These are phyloP conservation scores for Macroglossus sobrinus DNA, from an alignment of 2,113 vertebrate genomes.

Conservation along the genomic window DNA sequence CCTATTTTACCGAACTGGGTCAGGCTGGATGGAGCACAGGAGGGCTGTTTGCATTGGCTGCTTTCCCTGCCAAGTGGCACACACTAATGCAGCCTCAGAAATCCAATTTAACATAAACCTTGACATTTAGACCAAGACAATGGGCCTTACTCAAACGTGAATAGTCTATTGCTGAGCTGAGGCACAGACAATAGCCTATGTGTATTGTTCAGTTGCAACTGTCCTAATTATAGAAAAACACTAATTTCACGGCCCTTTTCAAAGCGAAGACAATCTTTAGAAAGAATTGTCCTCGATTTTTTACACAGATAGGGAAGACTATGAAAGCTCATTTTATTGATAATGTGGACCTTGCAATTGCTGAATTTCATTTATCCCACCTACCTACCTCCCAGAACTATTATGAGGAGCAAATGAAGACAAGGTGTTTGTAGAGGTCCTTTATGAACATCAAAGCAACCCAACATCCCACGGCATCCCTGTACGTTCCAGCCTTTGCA, in stretches of 20 bases:
- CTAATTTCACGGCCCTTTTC: constrained; percentile 3
- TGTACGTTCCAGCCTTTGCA: rapidly evolving
- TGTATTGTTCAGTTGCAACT: neutral
- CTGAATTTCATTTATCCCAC: neutral
- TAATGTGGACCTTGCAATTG: neutral
- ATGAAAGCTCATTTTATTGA: neutral
- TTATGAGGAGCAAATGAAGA: neutral
- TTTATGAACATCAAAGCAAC: neutral
- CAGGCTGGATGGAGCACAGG: neutral
- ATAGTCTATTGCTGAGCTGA: neutral
- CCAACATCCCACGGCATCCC: rapidly evolving
- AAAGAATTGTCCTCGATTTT: neutral
- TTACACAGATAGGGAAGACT: neutral
- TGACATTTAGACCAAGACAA: neutral
- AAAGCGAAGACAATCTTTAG: neutral
- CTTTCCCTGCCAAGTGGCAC: neutral
- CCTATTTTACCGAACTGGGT: constrained; percentile 15
- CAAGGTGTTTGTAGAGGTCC: neutral
- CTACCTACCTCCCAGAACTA: neutral
- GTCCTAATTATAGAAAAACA: constrained; percentile 32
- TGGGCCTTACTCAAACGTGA: neutral
- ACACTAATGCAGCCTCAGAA: neutral
- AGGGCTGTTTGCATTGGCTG: neutral
- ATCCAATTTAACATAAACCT: constrained; percentile 25
- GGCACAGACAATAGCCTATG: neutral